Conservation (phyloP, 2,113 vertebrate species). For the Pomatostomus ruficeps region DNA sequence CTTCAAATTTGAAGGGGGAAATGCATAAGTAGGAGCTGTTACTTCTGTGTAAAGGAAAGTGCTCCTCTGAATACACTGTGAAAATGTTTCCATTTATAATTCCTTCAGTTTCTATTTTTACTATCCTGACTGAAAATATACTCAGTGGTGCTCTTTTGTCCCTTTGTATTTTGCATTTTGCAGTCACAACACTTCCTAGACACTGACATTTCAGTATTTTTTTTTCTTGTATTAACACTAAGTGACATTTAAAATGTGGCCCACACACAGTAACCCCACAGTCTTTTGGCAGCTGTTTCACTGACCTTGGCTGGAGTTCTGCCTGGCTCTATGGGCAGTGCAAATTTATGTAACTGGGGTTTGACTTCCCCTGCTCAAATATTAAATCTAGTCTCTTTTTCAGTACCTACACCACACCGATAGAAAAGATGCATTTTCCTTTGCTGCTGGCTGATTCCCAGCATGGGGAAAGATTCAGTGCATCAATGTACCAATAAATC, state of each 20-base stretch:
- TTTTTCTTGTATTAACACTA: neutral
- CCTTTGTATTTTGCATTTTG: neutral
- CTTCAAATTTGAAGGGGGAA: neutral
- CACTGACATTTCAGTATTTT: neutral
- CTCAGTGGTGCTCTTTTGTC: neutral
- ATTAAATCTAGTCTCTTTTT: neutral
- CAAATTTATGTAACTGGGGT: neutral
- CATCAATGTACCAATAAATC: neutral
- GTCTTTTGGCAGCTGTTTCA: neutral
- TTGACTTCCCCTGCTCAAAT: neutral
- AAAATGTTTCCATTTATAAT: neutral
- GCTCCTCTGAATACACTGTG: neutral
- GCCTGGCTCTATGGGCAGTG: neutral
- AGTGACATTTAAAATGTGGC: slow-evolving; percentile 33
- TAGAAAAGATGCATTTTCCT: neutral
- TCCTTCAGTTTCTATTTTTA: neutral
- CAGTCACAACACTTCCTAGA: neutral
- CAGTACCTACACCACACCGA: neutral
- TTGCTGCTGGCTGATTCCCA: neutral
- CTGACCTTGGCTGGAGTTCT: slow-evolving; percentile 25
- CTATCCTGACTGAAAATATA: neutral
- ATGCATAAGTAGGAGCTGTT: neutral
- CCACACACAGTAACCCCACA: slow-evolving; percentile 19
- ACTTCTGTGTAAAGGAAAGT: neutral
- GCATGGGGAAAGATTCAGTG: neutral